Conservation (phyloP, 2,888 invertebrate genomes). For the Chironomus tentans region DNA sequence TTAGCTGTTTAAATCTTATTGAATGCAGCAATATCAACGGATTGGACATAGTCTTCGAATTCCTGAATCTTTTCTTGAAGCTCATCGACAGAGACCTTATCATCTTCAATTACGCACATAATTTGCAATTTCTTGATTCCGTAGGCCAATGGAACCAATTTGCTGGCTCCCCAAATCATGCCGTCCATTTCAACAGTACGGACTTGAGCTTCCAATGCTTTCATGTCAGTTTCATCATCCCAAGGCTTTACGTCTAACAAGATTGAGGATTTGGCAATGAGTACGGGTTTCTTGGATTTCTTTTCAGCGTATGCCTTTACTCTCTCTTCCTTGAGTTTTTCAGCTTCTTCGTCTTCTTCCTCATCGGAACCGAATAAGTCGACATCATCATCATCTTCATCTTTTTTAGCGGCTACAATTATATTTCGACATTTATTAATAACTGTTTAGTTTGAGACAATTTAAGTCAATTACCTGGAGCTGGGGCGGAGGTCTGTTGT, state of each 20-base stretch:
- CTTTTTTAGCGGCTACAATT: constrained; percentile 42
- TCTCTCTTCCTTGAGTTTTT: constrained; percentile 69
- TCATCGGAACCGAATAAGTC: constrained; percentile 74
- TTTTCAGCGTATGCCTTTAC: constrained; percentile 83
- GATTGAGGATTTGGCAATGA: constrained; percentile 91
- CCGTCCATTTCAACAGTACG: constrained; percentile 73
- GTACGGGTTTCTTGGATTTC: constrained; percentile 80
- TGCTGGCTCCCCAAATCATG: constrained; percentile 87
- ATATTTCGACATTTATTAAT: constrained; percentile 10
- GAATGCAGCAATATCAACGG: constrained; percentile 91
- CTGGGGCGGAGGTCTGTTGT: neutral
- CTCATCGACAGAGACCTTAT: constrained; percentile 86
- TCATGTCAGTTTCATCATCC: constrained; percentile 90
- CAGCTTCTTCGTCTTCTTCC: constrained; percentile 64
- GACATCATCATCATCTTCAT: constrained; percentile 63
- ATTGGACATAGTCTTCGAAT: constrained; percentile 78
- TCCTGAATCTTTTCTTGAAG: constrained; percentile 78
- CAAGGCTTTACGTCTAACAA: constrained; percentile 79
- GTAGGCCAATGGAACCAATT: constrained; percentile 83
- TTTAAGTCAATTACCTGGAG: constrained; percentile 1
- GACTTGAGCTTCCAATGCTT: constrained; percentile 68
- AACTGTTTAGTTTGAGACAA: neutral
- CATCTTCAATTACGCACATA: constrained; percentile 88
- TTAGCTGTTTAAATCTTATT: constrained; percentile 65
- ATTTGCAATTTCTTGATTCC: constrained; percentile 90